These are phyloP conservation scores for Bemisia tabaci DNA, from an alignment of 1,140 invertebrate species.

Conservation along the genomic window DNA sequence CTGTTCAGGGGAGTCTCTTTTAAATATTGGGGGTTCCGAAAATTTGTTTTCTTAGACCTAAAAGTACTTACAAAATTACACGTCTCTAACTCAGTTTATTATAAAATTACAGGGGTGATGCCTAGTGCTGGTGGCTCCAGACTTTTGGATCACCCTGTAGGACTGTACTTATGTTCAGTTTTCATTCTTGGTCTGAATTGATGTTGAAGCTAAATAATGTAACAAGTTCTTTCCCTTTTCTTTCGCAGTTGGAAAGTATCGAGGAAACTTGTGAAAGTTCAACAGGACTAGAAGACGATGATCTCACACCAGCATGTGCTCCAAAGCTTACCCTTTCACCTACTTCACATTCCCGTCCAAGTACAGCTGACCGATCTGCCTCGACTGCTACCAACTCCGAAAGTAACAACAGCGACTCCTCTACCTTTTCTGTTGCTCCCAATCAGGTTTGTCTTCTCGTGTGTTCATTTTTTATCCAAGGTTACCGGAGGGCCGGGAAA, in stretches of 20 bases:
- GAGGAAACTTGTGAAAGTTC: slow-evolving; percentile 17
- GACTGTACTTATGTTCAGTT: too few relatives aligned
- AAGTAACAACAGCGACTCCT: slow-evolving; percentile 19
- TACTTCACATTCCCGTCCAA: slow-evolving; percentile 3
- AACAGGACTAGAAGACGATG: slow-evolving; percentile 12
- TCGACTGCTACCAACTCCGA: slow-evolving; percentile 10
- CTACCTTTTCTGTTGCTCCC: slow-evolving; percentile 10
- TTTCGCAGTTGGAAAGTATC: slow-evolving; percentile 16
- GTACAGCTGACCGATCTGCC: background rate
- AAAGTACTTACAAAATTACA: too few relatives aligned
- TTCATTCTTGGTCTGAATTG: too few relatives aligned
- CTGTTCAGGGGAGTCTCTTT: too few relatives aligned
- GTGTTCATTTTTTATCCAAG: background rate
- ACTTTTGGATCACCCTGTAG: too few relatives aligned
- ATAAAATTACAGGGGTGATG: too few relatives aligned
- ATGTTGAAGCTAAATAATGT: too few relatives aligned
- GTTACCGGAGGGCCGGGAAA: background rate
- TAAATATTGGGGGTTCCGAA: too few relatives aligned
- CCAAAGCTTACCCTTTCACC: background rate
- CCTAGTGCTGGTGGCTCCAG: too few relatives aligned
- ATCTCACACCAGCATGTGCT: background rate
- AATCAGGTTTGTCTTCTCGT: slow-evolving; percentile 1
- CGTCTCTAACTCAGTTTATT: too few relatives aligned
- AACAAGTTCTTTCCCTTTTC: background rate
- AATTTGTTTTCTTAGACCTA: too few relatives aligned